These are phyloP conservation scores for Hafferia zeledoni DNA, from an alignment of 2,797 vertebrate genomes.

Conservation along the genomic window DNA sequence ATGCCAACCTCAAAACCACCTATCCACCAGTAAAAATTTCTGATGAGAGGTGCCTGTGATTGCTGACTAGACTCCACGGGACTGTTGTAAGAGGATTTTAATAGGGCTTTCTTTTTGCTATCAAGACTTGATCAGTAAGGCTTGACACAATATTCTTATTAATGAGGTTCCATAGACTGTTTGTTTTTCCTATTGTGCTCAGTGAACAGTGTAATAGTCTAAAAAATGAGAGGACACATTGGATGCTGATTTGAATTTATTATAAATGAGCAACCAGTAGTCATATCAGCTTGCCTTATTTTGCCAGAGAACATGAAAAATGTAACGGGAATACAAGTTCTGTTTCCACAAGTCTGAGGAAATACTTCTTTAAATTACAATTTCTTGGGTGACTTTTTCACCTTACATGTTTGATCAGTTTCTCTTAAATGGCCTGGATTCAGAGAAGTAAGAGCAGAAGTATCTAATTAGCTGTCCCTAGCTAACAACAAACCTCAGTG, in stretches of 20 bases:
- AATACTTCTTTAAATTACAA: conserved; percentile 41
- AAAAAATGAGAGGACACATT: conserved; percentile 16
- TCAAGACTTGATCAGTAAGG: not conserved
- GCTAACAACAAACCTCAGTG: not conserved
- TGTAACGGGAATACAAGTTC: conserved; percentile 37
- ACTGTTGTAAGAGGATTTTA: not conserved
- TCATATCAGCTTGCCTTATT: conserved; percentile 41
- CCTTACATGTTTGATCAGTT: not conserved
- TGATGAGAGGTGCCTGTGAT: not conserved
- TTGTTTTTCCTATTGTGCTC: conserved; percentile 43
- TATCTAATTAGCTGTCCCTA: not conserved
- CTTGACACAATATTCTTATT: not conserved
- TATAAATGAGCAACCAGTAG: conserved; percentile 30
- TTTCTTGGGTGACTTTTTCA: conserved; percentile 13
- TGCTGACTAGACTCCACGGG: not conserved
- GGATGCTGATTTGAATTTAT: conserved; percentile 2
- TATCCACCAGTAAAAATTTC: not conserved
- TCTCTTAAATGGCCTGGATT: not conserved
- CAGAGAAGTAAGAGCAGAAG: not conserved
- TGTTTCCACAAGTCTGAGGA: conserved; percentile 47
- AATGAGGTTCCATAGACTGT: not conserved
- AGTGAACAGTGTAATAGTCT: conserved; percentile 25
- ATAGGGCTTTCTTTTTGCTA: not conserved
- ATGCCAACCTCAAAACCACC: not conserved
- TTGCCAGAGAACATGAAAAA: conserved; percentile 14